Evolutionary conservation across 2,113 vertebrate species (phyloP).

Genomic region (Trematocara zebra): DNA sequence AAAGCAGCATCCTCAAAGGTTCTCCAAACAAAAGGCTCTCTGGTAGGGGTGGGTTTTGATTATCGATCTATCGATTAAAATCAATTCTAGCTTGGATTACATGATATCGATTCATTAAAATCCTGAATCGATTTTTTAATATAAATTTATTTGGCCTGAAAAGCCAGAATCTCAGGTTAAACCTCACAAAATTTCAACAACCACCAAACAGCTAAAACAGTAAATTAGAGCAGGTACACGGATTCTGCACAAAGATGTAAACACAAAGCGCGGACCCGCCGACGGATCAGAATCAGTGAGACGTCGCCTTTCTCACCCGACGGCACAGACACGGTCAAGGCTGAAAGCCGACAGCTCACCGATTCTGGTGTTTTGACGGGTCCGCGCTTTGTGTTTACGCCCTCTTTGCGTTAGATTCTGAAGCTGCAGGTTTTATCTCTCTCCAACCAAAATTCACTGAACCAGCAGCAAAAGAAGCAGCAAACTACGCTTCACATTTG

Average conservation of each 20-base stretch:
- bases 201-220: neutral
- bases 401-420: fast-evolving
- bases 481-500: neutral
- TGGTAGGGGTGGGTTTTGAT: neutral
- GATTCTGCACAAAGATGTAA: neutral
- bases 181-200: neutral
- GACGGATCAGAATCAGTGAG: fast-evolving
- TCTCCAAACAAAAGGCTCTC: neutral
- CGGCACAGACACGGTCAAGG: fast-evolving
- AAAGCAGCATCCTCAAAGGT: neutral
- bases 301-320: neutral
- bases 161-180: neutral
- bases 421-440: neutral
- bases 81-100: neutral
- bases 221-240: neutral
- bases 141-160: neutral
- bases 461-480: neutral
- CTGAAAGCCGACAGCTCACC: neutral
- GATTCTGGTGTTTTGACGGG: neutral
- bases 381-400: fast-evolving
- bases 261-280: fast-evolving
- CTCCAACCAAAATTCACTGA: neutral
- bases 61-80: neutral
- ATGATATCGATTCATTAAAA: neutral
- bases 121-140: neutral